phyloP scores from a whole-genome alignment of 35 echinoderm and acorn worm species.

The Diadema setosum region DNA sequence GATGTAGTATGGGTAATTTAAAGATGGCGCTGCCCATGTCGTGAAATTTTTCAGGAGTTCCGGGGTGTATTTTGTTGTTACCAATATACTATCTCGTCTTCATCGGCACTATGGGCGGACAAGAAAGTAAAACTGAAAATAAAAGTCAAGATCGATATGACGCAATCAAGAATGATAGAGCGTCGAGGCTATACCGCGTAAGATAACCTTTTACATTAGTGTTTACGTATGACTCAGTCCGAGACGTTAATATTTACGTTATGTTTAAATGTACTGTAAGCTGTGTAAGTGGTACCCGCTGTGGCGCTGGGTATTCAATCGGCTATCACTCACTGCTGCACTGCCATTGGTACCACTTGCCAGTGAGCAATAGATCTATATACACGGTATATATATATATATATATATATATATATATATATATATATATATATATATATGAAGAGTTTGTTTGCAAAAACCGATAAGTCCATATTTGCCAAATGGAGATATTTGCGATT shows the following conservation, averaged over 20 bases:
- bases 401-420: too few species aligned
- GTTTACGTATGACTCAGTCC: neutral
- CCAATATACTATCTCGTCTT: neutral
- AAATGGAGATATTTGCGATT: too few species aligned
- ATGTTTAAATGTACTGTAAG: too few species aligned
- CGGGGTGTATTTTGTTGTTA: neutral
- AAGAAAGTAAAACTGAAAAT: neutral
- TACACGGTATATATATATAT: too few species aligned
- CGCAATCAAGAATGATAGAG: neutral
- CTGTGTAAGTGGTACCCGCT: too few species aligned
- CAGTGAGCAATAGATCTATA: too few species aligned
- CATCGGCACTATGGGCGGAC: neutral
- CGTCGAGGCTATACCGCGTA: neutral
- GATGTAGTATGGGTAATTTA: neutral
- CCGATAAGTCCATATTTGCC: too few species aligned
- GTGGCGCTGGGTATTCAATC: too few species aligned
- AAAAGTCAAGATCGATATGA: neutral
- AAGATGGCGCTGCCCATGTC: conserved; percentile 4
- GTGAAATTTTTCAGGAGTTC: neutral
- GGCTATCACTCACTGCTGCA: too few species aligned
- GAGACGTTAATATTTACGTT: neutral
- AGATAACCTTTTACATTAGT: neutral
- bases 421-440: too few species aligned
- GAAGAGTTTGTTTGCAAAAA: too few species aligned
- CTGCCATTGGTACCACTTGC: too few species aligned